phyloP scores from a whole-genome alignment of 1,140 invertebrate genomes.

The Pteromalus puparum region DNA sequence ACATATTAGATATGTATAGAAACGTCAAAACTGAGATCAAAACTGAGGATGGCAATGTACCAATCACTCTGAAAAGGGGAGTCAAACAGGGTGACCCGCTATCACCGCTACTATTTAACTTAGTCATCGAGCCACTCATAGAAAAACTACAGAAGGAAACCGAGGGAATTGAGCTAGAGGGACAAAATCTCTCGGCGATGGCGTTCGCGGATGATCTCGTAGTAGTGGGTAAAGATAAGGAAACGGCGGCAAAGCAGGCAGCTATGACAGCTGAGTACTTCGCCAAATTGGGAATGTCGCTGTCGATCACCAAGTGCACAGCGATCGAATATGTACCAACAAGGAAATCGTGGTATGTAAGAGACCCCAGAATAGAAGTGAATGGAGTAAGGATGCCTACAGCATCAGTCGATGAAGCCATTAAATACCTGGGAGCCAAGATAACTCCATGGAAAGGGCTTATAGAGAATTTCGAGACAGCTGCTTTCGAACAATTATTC shows the following conservation, averaged over 20 bases:
- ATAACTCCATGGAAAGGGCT: not conserved
- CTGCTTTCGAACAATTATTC: not conserved
- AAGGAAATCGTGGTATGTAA: not conserved
- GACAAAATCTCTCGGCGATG: slow-evolving; percentile 55
- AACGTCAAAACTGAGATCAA: not conserved
- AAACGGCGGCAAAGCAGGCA: not conserved
- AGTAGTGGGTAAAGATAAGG: not conserved
- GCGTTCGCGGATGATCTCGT: slow-evolving; percentile 71
- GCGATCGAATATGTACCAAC: not conserved
- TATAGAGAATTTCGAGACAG: not conserved
- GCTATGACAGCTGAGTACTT: slow-evolving; percentile 16
- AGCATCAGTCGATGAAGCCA: not conserved
- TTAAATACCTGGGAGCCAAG: not conserved
- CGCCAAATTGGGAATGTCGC: not conserved
- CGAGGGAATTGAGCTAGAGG: slow-evolving; percentile 47
- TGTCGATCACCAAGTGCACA: not conserved
- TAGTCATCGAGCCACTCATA: slow-evolving; percentile 35
- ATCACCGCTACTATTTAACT: slow-evolving; percentile 54
- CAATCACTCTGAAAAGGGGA: slow-evolving; percentile 27
- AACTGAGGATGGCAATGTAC: not conserved
- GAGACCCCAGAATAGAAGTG: not conserved
- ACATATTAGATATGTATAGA: not conserved
- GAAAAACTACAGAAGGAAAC: slow-evolving; percentile 52
- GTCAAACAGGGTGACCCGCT: slow-evolving; percentile 55
- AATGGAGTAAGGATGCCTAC: not conserved